These are phyloP conservation scores for Oncorhynchus kisutch DNA, from an alignment of 2,113 vertebrate species.

Conservation along the genomic window DNA sequence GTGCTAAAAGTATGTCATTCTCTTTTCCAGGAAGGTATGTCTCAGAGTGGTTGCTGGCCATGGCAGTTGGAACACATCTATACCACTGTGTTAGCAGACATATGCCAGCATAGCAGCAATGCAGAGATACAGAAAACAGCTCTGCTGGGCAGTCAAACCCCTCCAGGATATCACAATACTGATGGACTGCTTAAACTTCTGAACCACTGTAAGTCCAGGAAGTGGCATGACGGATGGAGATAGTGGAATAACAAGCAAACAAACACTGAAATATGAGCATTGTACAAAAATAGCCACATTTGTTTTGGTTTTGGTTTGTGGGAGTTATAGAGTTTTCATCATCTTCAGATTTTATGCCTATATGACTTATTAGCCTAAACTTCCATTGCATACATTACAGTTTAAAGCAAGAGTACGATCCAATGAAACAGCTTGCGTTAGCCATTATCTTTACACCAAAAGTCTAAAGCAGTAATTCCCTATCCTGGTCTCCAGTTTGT, in stretches of 20 bases:
- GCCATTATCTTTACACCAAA: not conserved
- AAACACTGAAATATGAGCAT: not conserved
- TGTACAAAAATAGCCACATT: too few relatives aligned
- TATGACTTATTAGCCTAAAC: not conserved
- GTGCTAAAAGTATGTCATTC: not conserved
- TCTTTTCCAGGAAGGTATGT: conserved; percentile 1
- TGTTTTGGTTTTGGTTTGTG: not conserved
- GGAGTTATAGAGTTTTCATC: not conserved
- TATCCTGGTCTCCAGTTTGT: not conserved
- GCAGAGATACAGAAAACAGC: conserved; percentile 29
- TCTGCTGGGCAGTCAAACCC: conserved; percentile 4
- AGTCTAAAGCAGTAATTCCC: not conserved
- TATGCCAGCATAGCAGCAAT: conserved; percentile 22
- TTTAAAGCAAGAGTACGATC: not conserved
- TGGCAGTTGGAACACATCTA: conserved; percentile 28
- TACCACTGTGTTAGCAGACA: conserved; percentile 19
- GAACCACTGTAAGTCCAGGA: conserved; percentile 4
- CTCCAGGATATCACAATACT: not conserved
- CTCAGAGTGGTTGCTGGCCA: conserved; percentile 8
- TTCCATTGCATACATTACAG: not conserved
- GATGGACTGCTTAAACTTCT: conserved; percentile 17
- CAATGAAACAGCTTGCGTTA: not conserved
- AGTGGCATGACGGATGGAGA: not conserved
- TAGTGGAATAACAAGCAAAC: not conserved
- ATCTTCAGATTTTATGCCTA: not conserved